Conservation (phyloP, 2,888 invertebrate genomes). For the Eupithecia tripunctaria region DNA sequence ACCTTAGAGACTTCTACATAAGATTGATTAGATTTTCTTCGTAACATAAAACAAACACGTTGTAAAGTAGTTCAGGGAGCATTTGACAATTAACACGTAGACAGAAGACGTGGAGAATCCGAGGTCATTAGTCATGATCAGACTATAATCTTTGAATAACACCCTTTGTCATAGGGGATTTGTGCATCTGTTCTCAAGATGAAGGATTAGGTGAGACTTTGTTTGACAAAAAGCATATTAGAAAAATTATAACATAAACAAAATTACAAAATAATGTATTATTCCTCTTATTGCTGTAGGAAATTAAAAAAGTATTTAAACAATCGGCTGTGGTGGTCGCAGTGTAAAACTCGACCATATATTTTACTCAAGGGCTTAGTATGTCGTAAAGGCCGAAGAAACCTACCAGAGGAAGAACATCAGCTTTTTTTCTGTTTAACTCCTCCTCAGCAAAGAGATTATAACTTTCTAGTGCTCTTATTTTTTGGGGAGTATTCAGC, state of each 20-base stretch:
- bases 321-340: not conserved
- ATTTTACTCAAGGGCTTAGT: too few relatives aligned
- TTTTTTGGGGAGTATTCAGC: not conserved
- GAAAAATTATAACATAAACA: not conserved
- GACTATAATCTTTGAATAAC: constrained; percentile 78
- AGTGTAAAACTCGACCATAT: not conserved
- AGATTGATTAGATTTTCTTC: constrained; percentile 35
- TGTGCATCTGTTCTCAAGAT: constrained; percentile 49
- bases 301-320: not conserved
- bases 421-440: not conserved
- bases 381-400: too few relatives aligned
- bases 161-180: constrained; percentile 70
- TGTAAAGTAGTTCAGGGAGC: constrained; percentile 77
- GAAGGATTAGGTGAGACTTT: constrained; percentile 19
- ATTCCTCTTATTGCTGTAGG: too few relatives aligned
- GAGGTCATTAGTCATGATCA: constrained; percentile 80
- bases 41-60: constrained; percentile 70
- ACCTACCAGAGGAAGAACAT: not conserved
- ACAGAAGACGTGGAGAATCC: constrained; percentile 61
- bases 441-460: not conserved
- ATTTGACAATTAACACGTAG: constrained; percentile 78
- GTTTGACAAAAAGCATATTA: constrained; percentile 10
- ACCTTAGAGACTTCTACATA: constrained; percentile 18
- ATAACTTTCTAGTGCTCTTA: not conserved
- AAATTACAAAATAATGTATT: not conserved